These are phyloP conservation scores for Tiphia femorata DNA, from an alignment of 2,888 invertebrate genomes.

Conservation along the genomic window DNA sequence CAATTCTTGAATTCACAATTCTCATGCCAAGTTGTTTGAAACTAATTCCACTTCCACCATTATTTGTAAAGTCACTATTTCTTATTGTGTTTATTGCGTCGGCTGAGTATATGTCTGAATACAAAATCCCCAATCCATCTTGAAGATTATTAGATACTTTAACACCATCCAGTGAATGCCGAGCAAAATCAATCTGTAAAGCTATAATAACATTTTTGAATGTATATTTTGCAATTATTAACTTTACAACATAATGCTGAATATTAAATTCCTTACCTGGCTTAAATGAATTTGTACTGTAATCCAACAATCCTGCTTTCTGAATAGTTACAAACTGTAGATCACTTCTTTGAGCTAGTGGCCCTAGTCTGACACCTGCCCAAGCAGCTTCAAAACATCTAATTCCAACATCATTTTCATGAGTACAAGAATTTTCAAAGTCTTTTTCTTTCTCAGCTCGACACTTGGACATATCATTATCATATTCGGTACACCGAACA, in stretches of 20 bases:
- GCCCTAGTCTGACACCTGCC: conserved; percentile 93
- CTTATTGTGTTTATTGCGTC: conserved; percentile 85
- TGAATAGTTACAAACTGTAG: conserved; percentile 91
- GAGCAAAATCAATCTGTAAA: conserved; percentile 87
- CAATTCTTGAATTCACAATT: conserved; percentile 82
- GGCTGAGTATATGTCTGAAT: conserved; percentile 92
- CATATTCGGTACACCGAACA: conserved; percentile 91
- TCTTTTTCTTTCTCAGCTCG: conserved; percentile 81
- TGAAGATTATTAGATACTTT: conserved; percentile 88
- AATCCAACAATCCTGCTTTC: conserved; percentile 94
- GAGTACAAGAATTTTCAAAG: conserved; percentile 90
- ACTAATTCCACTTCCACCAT: conserved; percentile 90
- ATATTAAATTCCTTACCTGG: conserved; percentile 70
- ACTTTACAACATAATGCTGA: background rate
- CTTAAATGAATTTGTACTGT: conserved; percentile 87
- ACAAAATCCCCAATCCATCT: conserved; percentile 93
- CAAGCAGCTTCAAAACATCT: conserved; percentile 92
- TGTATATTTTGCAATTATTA: background rate
- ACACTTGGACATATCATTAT: conserved; percentile 91
- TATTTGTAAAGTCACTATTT: conserved; percentile 87
- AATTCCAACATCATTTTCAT: conserved; percentile 89
- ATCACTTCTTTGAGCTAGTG: conserved; percentile 87
- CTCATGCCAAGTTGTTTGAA: conserved; percentile 89
- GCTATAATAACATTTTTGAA: too few relatives aligned
- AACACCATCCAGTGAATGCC: conserved; percentile 86